Evolutionary conservation across 2,797 vertebrate species (phyloP).

Genomic region (Poeciliopsis presidionis): DNA sequence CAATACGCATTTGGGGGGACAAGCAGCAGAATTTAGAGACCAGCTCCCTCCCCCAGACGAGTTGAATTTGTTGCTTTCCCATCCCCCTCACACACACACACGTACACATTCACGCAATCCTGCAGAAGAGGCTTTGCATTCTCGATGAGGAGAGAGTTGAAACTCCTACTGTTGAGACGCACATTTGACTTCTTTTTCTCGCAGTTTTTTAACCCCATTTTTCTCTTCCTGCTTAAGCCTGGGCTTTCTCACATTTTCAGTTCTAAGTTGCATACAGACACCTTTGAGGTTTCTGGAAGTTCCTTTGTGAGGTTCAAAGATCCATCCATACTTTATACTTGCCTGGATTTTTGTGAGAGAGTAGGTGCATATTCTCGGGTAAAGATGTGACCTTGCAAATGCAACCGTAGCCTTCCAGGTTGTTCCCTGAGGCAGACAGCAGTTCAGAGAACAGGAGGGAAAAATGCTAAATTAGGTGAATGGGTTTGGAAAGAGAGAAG

Average conservation of each 20-base stretch:
- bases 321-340: slow-evolving; percentile 20
- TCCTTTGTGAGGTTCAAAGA: neutral
- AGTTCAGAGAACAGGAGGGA: slow-evolving; percentile 1
- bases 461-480: slow-evolving; percentile 32
- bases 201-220: slow-evolving; percentile 31
- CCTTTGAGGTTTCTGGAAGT: neutral
- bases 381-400: slow-evolving; percentile 30
- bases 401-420: slow-evolving; percentile 11
- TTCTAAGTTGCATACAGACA: slow-evolving; percentile 40
- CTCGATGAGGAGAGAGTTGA: slow-evolving; percentile 70
- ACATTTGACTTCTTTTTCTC: slow-evolving; percentile 61
- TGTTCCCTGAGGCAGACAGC: slow-evolving; percentile 9
- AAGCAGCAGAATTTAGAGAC: slow-evolving; percentile 53
- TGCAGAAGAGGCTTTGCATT: slow-evolving; percentile 79
- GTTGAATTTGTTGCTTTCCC: slow-evolving; percentile 73
- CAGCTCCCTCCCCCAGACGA: slow-evolving; percentile 64
- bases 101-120: slow-evolving; percentile 28
- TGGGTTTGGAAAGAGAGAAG: slow-evolving; percentile 17
- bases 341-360: slow-evolving; percentile 21
- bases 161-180: slow-evolving; percentile 67
- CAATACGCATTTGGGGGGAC: slow-evolving; percentile 61
- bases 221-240: slow-evolving; percentile 25
- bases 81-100: slow-evolving; percentile 52
- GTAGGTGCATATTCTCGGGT: slow-evolving; percentile 23
- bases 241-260: slow-evolving; percentile 20